Evolutionary conservation across 1,140 invertebrate genomes (phyloP).

Genomic region (Steinernema khuongi): DNA sequence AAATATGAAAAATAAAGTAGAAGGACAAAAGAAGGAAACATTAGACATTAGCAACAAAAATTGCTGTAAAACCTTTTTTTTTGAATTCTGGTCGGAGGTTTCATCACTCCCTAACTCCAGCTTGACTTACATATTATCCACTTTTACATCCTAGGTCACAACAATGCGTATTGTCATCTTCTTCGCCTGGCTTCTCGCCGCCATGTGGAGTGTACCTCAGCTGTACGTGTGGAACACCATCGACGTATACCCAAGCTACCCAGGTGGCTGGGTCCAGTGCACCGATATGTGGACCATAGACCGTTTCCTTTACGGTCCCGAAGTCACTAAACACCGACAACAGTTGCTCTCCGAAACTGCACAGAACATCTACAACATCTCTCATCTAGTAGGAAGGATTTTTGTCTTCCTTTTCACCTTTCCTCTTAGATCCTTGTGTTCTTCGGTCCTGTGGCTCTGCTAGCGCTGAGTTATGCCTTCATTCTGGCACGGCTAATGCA

Average conservation of each 20-base stretch:
- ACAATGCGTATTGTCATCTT: slow-evolving; percentile 27
- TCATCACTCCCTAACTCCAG: not conserved
- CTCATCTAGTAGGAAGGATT: slow-evolving; percentile 30
- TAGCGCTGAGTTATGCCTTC: slow-evolving; percentile 47
- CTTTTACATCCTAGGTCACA: not conserved
- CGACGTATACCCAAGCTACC: slow-evolving; percentile 27
- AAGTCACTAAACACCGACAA: not conserved
- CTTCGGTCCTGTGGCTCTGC: slow-evolving; percentile 51
- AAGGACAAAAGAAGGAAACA: no score
- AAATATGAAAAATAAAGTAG: no score
- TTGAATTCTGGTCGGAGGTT: no score
- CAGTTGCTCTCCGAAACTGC: not conserved
- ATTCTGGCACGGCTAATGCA: slow-evolving; percentile 44
- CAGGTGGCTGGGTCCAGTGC: slow-evolving; percentile 45
- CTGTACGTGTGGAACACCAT: slow-evolving; percentile 41
- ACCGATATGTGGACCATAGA: slow-evolving; percentile 46
- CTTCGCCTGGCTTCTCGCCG: slow-evolving; percentile 40
- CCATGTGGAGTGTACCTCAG: slow-evolving; percentile 40
- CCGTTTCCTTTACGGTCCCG: not conserved
- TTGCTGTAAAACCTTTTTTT: no score
- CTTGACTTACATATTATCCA: not conserved
- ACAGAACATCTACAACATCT: slow-evolving; percentile 34
- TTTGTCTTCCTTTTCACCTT: not conserved
- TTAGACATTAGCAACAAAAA: no score
- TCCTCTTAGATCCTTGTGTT: slow-evolving; percentile 51